Evolutionary conservation across 2,797 vertebrate species (phyloP), one percentile per base, ranked within the genome.

Genomic region (Pipistrellus nathusii): DNA sequence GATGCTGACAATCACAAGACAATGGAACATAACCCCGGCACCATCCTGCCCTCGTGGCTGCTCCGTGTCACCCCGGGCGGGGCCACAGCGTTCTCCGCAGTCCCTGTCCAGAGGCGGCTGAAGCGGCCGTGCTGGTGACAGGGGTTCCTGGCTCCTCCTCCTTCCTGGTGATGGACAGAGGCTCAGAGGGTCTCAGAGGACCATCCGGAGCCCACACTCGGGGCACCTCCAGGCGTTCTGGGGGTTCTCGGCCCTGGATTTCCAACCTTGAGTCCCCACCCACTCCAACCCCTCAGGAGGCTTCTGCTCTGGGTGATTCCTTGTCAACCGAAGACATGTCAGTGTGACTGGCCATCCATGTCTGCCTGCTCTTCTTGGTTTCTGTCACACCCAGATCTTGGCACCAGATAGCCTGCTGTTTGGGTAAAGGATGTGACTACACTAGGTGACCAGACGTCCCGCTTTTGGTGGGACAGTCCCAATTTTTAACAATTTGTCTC

Each of bases 291-390:
- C 59, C 91, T 51, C 46, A 38, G 35, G 30, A 59, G 44, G 38
- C 35, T 35, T 38, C 69, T 20, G 20, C 44, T 85, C 57, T 91
- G 84, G 91, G 89, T 90, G 77, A 94, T 96, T 93, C 94, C 93
- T 82, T 73, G 77, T 90, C 95, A 91, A 21, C 81, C 85, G 44
- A 87, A 95, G 89, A 91, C 84, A 82, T 91, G 90, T 90, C n/a
- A 77, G 68, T 13, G 46, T 14, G 17, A 41, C 68, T 59, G 90
- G 85, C 68, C 69, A 69, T 71, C 77, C 93, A 44, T 87, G 91
- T 84, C 46, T 93, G 68, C 51, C 94, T 20, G 23, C n/a, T 85
- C 9, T 21, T 84, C 81, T 53, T 4, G 1, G 27, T 89, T 86
- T 77, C 86, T 89, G 92, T 91, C 80, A 95, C 76, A 77, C 62